Evolutionary conservation across 2,113 vertebrate species (phyloP).

Genomic region (Ptychochromis oligacanthus): DNA sequence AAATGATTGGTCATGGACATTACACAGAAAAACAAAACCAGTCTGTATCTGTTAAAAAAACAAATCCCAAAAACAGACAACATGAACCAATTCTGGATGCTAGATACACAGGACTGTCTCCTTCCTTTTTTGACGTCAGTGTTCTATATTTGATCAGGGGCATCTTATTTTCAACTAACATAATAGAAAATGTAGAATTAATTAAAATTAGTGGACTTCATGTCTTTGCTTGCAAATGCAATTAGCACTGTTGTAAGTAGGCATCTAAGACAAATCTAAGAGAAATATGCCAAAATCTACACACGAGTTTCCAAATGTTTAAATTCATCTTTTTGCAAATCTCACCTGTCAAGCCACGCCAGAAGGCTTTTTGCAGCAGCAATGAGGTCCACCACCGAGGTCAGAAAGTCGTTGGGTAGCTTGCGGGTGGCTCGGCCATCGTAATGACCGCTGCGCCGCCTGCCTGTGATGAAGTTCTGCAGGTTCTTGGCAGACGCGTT

Average conservation of each 20-base stretch:
- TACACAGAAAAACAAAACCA: constrained; percentile 36
- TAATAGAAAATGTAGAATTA: not conserved
- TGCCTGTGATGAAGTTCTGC: constrained; percentile 92
- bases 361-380: constrained; percentile 94
- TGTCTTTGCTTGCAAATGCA: not conserved
- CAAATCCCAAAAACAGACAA: not conserved
- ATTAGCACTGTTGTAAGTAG: not conserved
- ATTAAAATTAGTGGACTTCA: not conserved
- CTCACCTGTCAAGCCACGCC: constrained; percentile 95
- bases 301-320: not conserved
- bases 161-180: not conserved
- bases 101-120: not conserved
- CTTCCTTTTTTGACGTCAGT: not conserved
- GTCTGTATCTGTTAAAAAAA: constrained; percentile 3
- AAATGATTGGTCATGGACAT: constrained; percentile 57
- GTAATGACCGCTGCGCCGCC: constrained; percentile 87
- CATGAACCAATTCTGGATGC: not conserved
- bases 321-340: constrained; percentile 44
- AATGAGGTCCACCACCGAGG: constrained; percentile 96
- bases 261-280: not conserved
- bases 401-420: constrained; percentile 95
- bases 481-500: constrained; percentile 92
- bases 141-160: not conserved
- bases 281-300: not conserved
- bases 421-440: constrained; percentile 89